Conservation (phyloP, 2,888 invertebrate genomes). For the Gymnosoma rotundatum region DNA sequence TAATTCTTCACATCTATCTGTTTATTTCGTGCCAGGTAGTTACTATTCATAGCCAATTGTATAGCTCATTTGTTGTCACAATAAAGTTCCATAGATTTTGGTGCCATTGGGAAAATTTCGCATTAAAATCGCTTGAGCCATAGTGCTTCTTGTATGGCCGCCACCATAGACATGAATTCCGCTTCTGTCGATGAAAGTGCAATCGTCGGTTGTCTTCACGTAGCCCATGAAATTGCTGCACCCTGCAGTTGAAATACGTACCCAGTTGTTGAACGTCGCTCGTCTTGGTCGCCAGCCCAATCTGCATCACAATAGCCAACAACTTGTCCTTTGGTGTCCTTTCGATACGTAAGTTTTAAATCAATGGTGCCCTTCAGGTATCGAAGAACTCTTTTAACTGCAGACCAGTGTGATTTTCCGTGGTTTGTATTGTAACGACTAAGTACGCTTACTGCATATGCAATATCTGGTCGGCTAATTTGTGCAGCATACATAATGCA, state of each 20-base stretch:
- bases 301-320: constrained; percentile 45
- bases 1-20: constrained; percentile 60
- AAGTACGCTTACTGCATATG: too few species aligned
- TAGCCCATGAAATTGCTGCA: constrained; percentile 51
- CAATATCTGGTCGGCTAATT: too few species aligned
- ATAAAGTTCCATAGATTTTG: constrained; percentile 54
- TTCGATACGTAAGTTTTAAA: constrained; percentile 10
- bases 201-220: constrained; percentile 54
- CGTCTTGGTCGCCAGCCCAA: constrained; percentile 37
- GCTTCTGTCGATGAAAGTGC: constrained; percentile 52
- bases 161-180: constrained; percentile 44
- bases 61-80: constrained; percentile 34
- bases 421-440: constrained; percentile 53
- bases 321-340: not conserved
- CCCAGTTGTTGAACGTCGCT: constrained; percentile 55
- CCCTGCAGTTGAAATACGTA: constrained; percentile 50
- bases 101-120: constrained; percentile 51
- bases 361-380: constrained; percentile 45
- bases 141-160: too few species aligned
- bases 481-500: too few species aligned
- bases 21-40: constrained; percentile 60
- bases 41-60: constrained; percentile 46
- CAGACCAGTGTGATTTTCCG: constrained; percentile 51
- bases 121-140: constrained; percentile 51
- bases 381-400: constrained; percentile 56